These are phyloP conservation scores for Protonibea diacanthus DNA, from an alignment of 2,797 vertebrate species.

Conservation along the genomic window DNA sequence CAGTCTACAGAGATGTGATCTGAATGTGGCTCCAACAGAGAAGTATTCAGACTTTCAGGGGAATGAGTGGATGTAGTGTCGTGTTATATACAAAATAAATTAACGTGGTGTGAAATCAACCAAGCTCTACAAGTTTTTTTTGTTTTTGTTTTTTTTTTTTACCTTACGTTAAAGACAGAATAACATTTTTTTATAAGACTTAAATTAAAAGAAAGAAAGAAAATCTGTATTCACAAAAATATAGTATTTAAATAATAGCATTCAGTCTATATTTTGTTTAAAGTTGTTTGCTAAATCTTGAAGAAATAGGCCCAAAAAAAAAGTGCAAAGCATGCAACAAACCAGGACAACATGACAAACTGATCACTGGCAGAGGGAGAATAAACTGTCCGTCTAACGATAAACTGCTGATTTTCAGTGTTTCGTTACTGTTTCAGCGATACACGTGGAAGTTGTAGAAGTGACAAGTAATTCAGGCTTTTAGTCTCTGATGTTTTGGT, in stretches of 20 bases:
- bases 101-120: conserved; percentile 40
- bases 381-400: conserved; percentile 8
- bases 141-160: background rate
- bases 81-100: conserved; percentile 70
- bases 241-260: conserved; percentile 46
- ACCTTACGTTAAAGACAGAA: conserved; percentile 38
- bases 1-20: conserved; percentile 15
- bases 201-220: conserved; percentile 66
- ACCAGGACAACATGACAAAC: conserved; percentile 33
- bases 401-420: conserved; percentile 4
- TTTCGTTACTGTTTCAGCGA: conserved; percentile 4
- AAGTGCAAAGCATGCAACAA: conserved; percentile 78
- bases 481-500: conserved; percentile 14
- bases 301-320: conserved; percentile 42
- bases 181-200: conserved; percentile 79
- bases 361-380: background rate
- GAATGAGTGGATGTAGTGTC: conserved; percentile 19
- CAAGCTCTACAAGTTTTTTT: conserved; percentile 14
- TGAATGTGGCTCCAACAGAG: conserved; percentile 13
- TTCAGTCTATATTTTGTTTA: conserved; percentile 29
- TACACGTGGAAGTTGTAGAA: conserved; percentile 2
- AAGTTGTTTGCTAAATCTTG: conserved; percentile 36
- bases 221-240: conserved; percentile 61
- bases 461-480: conserved; percentile 15
- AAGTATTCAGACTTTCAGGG: conserved; percentile 27